These are phyloP conservation scores for Telmatherina bonti DNA, from an alignment of 2,797 vertebrate genomes.

Conservation along the genomic window DNA sequence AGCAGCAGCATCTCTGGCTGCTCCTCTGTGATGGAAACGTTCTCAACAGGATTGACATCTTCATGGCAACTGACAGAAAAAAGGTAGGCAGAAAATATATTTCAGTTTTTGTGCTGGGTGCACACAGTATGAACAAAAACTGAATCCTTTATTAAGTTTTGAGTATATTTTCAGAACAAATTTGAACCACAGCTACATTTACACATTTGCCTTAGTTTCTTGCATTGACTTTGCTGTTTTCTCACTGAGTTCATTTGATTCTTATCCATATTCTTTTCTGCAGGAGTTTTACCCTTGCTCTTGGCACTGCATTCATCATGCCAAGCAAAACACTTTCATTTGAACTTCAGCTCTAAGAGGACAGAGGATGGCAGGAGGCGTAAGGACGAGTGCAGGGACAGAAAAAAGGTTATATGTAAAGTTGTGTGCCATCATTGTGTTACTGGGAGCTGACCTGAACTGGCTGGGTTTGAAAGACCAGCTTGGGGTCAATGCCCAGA, in stretches of 20 bases:
- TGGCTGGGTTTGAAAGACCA: constrained; percentile 71
- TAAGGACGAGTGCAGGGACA: constrained; percentile 18
- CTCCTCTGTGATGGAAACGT: constrained; percentile 45
- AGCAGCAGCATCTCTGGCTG: constrained; percentile 35
- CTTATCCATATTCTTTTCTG: neutral
- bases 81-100: constrained; percentile 66
- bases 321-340: constrained; percentile 19
- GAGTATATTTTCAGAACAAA: neutral
- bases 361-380: constrained; percentile 52
- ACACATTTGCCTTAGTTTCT: neutral
- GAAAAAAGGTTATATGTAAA: constrained; percentile 24
- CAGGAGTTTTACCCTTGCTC: constrained; percentile 40
- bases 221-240: neutral
- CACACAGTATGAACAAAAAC: neutral
- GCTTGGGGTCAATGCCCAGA: constrained; percentile 85
- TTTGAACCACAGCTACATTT: neutral
- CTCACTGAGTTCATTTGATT: neutral
- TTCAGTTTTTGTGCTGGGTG: neutral
- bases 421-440: constrained; percentile 82
- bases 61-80: constrained; percentile 32
- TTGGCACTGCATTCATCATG: constrained; percentile 30
- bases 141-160: neutral
- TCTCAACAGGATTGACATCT: constrained; percentile 39
- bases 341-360: constrained; percentile 47
- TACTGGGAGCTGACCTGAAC: constrained; percentile 86